Evolutionary conservation across 2,888 invertebrate species (phyloP).

Genomic region (Drosophila emarginata): DNA sequence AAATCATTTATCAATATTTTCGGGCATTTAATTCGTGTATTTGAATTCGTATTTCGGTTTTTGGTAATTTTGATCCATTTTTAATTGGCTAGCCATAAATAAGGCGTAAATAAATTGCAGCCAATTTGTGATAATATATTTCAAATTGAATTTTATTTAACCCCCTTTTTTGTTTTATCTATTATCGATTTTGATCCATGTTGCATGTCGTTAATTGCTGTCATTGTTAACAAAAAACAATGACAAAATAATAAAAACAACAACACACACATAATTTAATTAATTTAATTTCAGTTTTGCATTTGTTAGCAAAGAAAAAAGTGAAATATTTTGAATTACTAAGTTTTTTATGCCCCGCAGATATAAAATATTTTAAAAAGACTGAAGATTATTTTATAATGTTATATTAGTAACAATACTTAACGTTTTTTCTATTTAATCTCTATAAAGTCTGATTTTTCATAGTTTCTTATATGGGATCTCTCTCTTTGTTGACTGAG

Average conservation of each 20-base stretch:
- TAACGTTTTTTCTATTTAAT: no score
- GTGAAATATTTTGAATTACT: not conserved
- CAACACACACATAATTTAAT: not conserved
- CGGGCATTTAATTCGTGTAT: slow-evolving; percentile 8
- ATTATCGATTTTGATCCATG: not conserved
- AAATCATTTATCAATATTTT: slow-evolving; percentile 78
- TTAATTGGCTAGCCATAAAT: slow-evolving; percentile 15
- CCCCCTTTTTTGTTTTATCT: not conserved
- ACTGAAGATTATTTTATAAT: no score
- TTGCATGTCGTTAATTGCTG: not conserved
- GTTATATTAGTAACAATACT: no score
- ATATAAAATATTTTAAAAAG: not conserved
- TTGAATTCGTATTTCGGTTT: slow-evolving; percentile 7
- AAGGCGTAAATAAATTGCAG: slow-evolving; percentile 14
- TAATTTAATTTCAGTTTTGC: not conserved
- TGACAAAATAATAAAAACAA: not conserved
- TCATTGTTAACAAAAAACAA: slow-evolving; percentile 38
- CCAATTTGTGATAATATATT: slow-evolving; percentile 17
- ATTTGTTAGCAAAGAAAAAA: not conserved
- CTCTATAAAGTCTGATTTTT: no score
- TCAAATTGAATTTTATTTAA: slow-evolving; percentile 4
- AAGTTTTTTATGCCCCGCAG: no score
- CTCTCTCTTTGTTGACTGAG: not conserved
- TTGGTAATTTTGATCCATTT: slow-evolving; percentile 9
- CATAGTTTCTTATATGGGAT: no score